These are phyloP conservation scores for Protomyctophum bolini DNA, from an alignment of 2,113 vertebrate genomes.

Conservation along the genomic window DNA sequence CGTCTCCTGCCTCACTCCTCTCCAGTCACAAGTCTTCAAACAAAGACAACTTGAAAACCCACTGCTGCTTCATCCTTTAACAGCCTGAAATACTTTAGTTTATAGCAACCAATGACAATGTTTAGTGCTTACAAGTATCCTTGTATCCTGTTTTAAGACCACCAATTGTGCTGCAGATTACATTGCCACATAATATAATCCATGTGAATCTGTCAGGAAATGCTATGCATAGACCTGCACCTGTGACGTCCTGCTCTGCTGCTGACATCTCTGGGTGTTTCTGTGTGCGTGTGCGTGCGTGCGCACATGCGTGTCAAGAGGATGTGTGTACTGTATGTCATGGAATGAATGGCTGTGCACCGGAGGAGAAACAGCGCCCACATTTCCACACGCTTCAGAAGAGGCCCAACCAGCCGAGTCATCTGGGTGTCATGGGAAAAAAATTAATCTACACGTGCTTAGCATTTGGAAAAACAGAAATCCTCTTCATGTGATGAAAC, in stretches of 20 bases:
- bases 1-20: too few relatives aligned
- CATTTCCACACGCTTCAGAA: constrained; percentile 7
- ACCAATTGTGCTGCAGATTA: too few relatives aligned
- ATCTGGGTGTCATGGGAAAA: not conserved
- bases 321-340: too few relatives aligned
- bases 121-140: too few relatives aligned
- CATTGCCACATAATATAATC: too few relatives aligned
- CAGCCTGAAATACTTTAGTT: not conserved
- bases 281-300: not conserved
- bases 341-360: not conserved
- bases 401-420: constrained; percentile 33
- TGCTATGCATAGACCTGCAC: too few relatives aligned
- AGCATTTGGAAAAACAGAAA: not conserved
- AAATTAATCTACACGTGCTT: not conserved
- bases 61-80: constrained; percentile 20
- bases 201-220: too few relatives aligned
- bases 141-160: too few relatives aligned
- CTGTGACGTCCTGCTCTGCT: too few relatives aligned
- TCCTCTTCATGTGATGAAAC: not conserved
- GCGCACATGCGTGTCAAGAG: too few relatives aligned
- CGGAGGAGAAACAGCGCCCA: not conserved
- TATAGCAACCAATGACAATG: not conserved
- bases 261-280: not conserved
- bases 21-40: constrained; percentile 34
- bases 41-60: constrained; percentile 26